Evolutionary conservation across 2,113 vertebrate genomes (phyloP).

Genomic region (Cathartes aura): DNA sequence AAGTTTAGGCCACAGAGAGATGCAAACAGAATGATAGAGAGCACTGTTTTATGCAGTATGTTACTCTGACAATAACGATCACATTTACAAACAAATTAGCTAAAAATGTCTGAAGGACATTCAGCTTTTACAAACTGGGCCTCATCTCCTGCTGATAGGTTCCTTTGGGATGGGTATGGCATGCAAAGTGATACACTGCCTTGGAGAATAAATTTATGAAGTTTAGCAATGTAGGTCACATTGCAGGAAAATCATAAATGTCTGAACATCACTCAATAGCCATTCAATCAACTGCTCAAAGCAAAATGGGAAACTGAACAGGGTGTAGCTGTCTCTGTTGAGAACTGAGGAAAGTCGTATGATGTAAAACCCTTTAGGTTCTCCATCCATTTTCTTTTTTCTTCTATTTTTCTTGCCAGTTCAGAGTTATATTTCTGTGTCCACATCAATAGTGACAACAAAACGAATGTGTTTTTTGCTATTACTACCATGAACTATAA

Average conservation of each 20-base stretch:
- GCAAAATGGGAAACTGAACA: constrained; percentile 32
- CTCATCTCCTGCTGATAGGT: constrained; percentile 76
- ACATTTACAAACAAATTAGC: constrained; percentile 80
- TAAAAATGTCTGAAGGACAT: constrained; percentile 75
- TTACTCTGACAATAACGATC: constrained; percentile 66
- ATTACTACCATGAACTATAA: accelerated
- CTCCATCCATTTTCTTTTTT: not conserved
- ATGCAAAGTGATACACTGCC: constrained; percentile 52
- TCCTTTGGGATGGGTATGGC: constrained; percentile 55
- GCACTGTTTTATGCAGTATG: constrained; percentile 12
- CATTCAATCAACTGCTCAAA: constrained; percentile 45
- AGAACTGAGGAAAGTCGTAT: not conserved
- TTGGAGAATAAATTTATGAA: constrained; percentile 63
- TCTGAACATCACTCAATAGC: constrained; percentile 50
- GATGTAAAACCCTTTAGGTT: not conserved
- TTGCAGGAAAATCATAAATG: constrained; percentile 44
- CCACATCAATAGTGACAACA: not conserved
- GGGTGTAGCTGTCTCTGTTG: not conserved
- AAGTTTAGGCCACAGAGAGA: constrained; percentile 34
- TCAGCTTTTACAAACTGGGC: constrained; percentile 73
- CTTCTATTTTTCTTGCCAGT: not conserved
- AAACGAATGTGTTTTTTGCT: not conserved
- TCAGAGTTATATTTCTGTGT: not conserved
- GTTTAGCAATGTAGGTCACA: constrained; percentile 71
- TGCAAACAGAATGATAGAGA: constrained; percentile 45